Base-by-base conservation (phyloP, 1,140 invertebrate species). In the Proales similis region DNA sequence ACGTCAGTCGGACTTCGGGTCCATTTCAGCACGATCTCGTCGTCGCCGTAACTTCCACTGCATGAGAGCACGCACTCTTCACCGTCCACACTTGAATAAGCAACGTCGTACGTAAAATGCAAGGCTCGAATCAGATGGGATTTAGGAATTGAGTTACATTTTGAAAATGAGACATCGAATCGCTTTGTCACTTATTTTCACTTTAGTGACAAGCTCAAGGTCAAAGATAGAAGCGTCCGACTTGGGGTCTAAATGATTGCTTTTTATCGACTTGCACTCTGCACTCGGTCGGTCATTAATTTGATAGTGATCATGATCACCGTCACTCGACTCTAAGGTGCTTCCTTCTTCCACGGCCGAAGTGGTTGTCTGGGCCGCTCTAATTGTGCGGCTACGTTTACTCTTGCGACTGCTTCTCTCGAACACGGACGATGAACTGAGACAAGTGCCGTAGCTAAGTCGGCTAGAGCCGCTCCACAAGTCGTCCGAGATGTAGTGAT, bases 1-100 rank as follows among this genome's bases (percentile, higher is more conserved):
- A 76, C 76, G 61, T 77, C 74, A 68, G 74, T 71, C 46, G 68
- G 64, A 51, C 77, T 76, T 65, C 70, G 71, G 29, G 68, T 72
- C 79, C 79, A 80, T 47, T 76, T 71, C 9, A 80, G 65, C 9
- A 80, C 70, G 3, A 77, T 72, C 65, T 80, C 79, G 64, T 80
- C 78, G 66, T 80, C 79, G 11, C 73, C 72, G 67, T 77, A 77
- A 38, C 69, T 73, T 38, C 79, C 79, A 49, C 77, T 70, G 63
- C 78, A 78, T 57, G 77, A 79, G 7, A 79, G 57, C 1, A 80
- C 73, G 12, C 74, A 65, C 53, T 71, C 66, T 43, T 77, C 70
- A 32, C 68, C 68, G 51, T 71, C 68, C 49, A 66, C 71, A 45
- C 74, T 77, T 61, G 11, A 71, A 65, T 24, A 29, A 43, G 43